Percentiles rank a stretch among this genome's conserved stretches.
These are phyloP conservation scores for Venustoraphidia nigricollis DNA, from an alignment of 2,888 invertebrate genomes.

Conservation along the genomic window DNA sequence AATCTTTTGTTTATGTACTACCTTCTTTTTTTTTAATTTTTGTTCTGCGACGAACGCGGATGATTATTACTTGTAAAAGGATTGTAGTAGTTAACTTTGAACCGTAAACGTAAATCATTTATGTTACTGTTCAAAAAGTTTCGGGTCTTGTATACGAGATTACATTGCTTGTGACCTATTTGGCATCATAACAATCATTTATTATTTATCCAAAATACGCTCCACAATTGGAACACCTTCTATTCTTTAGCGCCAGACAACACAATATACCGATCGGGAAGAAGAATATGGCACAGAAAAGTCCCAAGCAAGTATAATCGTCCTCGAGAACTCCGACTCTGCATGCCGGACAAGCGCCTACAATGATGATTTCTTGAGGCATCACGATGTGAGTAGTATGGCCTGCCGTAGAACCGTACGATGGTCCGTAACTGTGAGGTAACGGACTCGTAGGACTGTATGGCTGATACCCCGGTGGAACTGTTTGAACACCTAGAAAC, in stretches of 20 bases:
- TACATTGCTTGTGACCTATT: no score
- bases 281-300: slow-evolving; percentile 70
- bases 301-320: slow-evolving; percentile 70
- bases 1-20: no score
- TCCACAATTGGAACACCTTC: slow-evolving; percentile 76
- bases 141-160: no score
- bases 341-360: slow-evolving; percentile 81
- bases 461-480: slow-evolving; percentile 7
- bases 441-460: slow-evolving; percentile 11
- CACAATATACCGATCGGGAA: slow-evolving; percentile 80
- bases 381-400: slow-evolving; percentile 40
- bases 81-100: no score
- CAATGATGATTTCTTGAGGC: slow-evolving; percentile 62
- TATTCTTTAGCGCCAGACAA: slow-evolving; percentile 69
- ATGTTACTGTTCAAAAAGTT: no score
- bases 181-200: background rate
- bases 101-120: no score
- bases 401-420: slow-evolving; percentile 38
- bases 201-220: slow-evolving; percentile 51
- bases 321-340: slow-evolving; percentile 77
- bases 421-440: slow-evolving; percentile 23
- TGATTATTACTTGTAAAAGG: no score
- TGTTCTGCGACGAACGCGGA: no score
- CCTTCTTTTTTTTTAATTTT: no score
- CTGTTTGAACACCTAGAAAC: slow-evolving; percentile 7